A percentile compares a stretch with the other conserved stretches of the same genome.
phyloP scores from a whole-genome alignment of 2,888 invertebrate genomes.

The Desoria tigrina region DNA sequence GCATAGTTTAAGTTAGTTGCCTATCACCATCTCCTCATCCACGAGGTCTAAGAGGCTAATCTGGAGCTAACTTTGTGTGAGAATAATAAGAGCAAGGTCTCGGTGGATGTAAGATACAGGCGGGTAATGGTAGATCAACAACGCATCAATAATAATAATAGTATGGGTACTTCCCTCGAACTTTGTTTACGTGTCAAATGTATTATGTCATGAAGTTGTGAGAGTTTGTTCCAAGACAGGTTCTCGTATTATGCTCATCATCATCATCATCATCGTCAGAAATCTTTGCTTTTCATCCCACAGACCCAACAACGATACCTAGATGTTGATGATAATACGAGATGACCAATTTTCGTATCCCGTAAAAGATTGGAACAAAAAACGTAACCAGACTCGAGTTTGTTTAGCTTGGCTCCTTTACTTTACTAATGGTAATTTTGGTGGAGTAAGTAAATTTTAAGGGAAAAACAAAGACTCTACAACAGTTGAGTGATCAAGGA shows the following conservation, averaged over 20 bases:
- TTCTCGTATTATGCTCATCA: slow-evolving; percentile 19
- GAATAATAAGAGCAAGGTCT: slow-evolving; percentile 1
- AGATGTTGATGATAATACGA: slow-evolving; percentile 4
- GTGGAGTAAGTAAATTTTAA: slow-evolving; percentile 33
- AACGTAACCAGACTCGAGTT: slow-evolving; percentile 2
- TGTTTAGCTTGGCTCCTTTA: slow-evolving; percentile 14
- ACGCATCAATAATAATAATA: no score
- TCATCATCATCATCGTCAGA: slow-evolving; percentile 10
- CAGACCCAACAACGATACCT: no score
- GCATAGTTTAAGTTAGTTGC: no score
- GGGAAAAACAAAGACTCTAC: slow-evolving; percentile 42
- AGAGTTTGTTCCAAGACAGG: slow-evolving; percentile 6
- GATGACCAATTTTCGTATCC: slow-evolving; percentile 14
- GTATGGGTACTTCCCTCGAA: not conserved
- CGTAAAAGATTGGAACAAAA: not conserved
- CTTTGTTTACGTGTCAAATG: slow-evolving; percentile 20
- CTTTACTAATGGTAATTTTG: slow-evolving; percentile 9
- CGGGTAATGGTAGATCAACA: no score
- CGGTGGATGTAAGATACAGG: no score
- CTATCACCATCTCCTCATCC: no score
- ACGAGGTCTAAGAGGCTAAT: no score
- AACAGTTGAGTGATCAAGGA: slow-evolving; percentile 46
- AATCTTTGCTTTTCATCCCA: not conserved
- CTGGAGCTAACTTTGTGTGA: not conserved
- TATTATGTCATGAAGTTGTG: slow-evolving; percentile 20